A percentile compares a stretch with the other conserved stretches of the same genome.
phyloP scores from a whole-genome alignment of 2,797 vertebrate species.

The Pelochelys cantorii region DNA sequence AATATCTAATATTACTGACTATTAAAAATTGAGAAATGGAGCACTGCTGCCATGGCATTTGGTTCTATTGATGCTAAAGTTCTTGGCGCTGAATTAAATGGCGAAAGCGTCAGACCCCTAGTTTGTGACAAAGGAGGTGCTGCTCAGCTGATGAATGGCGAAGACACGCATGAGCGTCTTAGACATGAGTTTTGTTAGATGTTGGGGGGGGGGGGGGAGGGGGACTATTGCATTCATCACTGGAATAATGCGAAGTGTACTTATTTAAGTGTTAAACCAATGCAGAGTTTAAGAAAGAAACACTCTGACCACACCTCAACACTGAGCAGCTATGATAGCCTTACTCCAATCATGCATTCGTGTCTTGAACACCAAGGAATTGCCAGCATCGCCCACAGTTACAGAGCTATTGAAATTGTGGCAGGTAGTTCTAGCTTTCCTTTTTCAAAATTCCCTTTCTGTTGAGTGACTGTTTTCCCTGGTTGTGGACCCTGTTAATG shows the following conservation, averaged over 20 bases:
- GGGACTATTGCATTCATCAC: rapidly evolving
- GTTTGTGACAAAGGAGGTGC: background rate
- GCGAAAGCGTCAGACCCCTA: background rate
- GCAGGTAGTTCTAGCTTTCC: background rate
- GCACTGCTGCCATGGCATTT: background rate
- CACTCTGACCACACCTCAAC: rapidly evolving
- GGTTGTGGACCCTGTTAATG: rapidly evolving
- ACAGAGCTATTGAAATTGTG: background rate
- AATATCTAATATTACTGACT: background rate
- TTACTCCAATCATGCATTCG: background rate
- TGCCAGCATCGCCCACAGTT: background rate
- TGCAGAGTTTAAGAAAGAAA: background rate
- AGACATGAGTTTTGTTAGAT: rapidly evolving
- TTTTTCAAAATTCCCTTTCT: background rate
- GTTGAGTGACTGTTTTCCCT: background rate
- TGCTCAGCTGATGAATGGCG: rapidly evolving
- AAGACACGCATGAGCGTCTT: background rate
- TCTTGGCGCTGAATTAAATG: background rate
- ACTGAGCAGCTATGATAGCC: background rate
- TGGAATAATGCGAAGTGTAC: background rate
- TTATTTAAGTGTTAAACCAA: background rate
- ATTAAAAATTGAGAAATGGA: background rate
- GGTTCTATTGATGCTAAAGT: background rate
- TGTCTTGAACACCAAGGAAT: background rate
- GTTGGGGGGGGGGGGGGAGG: background rate